phyloP scores from a whole-genome alignment of 2,888 invertebrate species.

The Frankliniella fusca region DNA sequence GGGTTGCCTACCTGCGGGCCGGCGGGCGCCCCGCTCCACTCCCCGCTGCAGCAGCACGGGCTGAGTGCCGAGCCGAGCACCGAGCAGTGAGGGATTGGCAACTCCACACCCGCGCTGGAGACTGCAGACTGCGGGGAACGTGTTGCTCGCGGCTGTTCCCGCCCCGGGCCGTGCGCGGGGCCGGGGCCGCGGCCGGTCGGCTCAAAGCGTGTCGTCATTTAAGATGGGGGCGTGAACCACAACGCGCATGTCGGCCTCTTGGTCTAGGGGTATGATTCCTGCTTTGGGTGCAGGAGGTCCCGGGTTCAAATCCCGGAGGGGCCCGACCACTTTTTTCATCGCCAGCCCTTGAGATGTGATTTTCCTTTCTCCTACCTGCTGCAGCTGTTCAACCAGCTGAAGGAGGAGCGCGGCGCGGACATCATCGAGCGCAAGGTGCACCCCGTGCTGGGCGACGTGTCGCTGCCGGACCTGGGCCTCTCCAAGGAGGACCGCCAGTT shows the following conservation, averaged over 20 bases:
- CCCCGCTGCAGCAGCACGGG: neutral
- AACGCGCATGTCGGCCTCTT: constrained; percentile 37
- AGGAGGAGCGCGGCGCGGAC: constrained; percentile 59
- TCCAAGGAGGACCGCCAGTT: constrained; percentile 60
- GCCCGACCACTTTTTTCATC: constrained; percentile 41
- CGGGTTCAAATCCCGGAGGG: constrained; percentile 53
- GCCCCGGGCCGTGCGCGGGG: too few relatives aligned
- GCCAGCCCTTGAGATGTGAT: too few relatives aligned
- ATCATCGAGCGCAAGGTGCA: constrained; percentile 62
- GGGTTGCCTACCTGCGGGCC: neutral
- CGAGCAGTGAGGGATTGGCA: too few relatives aligned
- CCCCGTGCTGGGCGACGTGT: constrained; percentile 70
- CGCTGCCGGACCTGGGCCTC: constrained; percentile 63
- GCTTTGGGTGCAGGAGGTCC: constrained; percentile 53
- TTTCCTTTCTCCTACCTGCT: too few relatives aligned
- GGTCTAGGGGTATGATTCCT: constrained; percentile 53
- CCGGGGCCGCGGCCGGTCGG: too few relatives aligned
- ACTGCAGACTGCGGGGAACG: too few relatives aligned
- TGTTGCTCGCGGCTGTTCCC: too few relatives aligned
- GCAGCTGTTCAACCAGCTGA: constrained; percentile 73
- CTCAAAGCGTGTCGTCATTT: too few relatives aligned
- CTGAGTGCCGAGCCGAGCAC: neutral
- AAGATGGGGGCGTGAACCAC: too few relatives aligned
- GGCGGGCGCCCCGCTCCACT: neutral
- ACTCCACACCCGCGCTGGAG: too few relatives aligned